These are phyloP conservation scores for Sesamia inferens DNA, from an alignment of 2,888 invertebrate genomes.

Conservation along the genomic window DNA sequence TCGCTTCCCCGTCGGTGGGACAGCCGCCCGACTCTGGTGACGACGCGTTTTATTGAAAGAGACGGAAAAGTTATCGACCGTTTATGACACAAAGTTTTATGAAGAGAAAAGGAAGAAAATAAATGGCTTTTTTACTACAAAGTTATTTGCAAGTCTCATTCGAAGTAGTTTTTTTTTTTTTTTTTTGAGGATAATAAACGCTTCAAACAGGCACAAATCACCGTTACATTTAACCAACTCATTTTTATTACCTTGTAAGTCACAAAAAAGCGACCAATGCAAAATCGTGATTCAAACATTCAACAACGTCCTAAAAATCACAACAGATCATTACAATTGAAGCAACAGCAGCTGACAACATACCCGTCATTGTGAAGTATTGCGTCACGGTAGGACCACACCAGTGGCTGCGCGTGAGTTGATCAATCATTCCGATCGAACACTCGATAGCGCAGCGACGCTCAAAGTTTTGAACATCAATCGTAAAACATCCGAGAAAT, in stretches of 20 bases:
- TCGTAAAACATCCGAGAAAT: conserved; percentile 35
- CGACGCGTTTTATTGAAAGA: conserved; percentile 23
- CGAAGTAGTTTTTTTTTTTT: background rate
- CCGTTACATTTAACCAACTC: background rate
- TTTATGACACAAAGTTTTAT: conserved; percentile 32
- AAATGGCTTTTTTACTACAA: background rate
- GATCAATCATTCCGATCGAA: conserved; percentile 73
- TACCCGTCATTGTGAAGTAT: conserved; percentile 60
- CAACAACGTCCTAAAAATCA: conserved; percentile 38
- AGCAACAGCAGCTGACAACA: conserved; percentile 50
- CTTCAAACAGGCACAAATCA: background rate
- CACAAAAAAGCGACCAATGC: conserved; percentile 4
- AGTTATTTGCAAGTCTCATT: background rate
- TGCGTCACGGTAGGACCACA: conserved; percentile 69
- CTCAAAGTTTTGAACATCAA: conserved; percentile 56
- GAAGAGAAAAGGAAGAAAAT: background rate
- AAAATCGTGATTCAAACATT: conserved; percentile 37
- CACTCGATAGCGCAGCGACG: conserved; percentile 58
- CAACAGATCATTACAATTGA: conserved; percentile 50
- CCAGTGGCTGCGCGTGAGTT: conserved; percentile 68
- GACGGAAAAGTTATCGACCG: conserved; percentile 19
- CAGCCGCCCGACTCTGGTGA: conserved; percentile 2
- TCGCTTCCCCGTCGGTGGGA: background rate
- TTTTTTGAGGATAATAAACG: background rate
- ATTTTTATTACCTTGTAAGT: conserved; percentile 2